phyloP scores from a whole-genome alignment of 2,888 invertebrate genomes.

The Andricus curvator region DNA sequence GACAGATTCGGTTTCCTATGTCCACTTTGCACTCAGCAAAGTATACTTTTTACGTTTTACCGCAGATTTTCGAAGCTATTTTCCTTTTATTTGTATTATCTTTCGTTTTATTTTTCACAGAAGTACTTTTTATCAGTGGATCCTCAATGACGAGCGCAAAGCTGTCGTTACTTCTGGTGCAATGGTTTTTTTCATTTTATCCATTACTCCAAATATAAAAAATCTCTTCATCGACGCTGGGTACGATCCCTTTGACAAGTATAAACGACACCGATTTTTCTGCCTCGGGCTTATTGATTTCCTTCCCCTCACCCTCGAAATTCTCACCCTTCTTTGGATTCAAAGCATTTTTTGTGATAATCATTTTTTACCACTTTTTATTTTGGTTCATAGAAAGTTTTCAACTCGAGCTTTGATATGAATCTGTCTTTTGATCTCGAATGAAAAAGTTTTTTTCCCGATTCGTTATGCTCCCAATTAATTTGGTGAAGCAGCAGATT shows the following conservation, averaged over 20 bases:
- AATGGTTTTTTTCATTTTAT: slow-evolving; percentile 2
- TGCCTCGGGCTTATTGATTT: not conserved
- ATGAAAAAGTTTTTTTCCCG: not conserved
- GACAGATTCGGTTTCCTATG: not conserved
- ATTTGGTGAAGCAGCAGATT: not conserved
- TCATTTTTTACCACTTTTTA: not conserved
- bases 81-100: not conserved
- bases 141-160: not conserved
- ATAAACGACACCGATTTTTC: slow-evolving; percentile 5
- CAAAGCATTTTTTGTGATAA: not conserved
- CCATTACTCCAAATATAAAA: not conserved
- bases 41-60: not conserved
- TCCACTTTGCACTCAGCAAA: slow-evolving; percentile 1
- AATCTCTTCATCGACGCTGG: not conserved
- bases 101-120: not conserved
- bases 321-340: not conserved
- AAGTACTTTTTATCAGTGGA: not conserved
- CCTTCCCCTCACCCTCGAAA: not conserved
- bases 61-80: not conserved
- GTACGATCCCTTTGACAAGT: slow-evolving; percentile 2
- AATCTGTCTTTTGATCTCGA: not conserved
- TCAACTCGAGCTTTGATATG: not conserved
- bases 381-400: not conserved
- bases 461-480: not conserved
- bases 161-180: not conserved